Evolutionary conservation across 2,797 vertebrate species (phyloP).

Genomic region (Anabacerthia variegaticeps): DNA sequence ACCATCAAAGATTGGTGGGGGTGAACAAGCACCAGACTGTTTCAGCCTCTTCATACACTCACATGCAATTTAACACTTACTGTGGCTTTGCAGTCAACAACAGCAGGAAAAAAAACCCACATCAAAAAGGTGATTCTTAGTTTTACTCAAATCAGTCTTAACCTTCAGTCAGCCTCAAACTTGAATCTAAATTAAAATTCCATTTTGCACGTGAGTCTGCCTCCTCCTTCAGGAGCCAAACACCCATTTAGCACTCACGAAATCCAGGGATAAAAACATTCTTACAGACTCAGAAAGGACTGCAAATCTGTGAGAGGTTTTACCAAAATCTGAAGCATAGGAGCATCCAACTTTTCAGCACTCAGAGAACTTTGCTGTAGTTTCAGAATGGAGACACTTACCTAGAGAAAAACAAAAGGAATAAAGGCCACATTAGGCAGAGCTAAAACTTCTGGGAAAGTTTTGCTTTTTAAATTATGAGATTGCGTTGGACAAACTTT

Average conservation of each 20-base stretch:
- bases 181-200: background rate
- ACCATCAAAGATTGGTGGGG: background rate
- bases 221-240: background rate
- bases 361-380: background rate
- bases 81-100: background rate
- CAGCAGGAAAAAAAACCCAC: rapidly evolving
- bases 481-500: background rate
- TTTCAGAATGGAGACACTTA: constrained; percentile 67
- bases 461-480: background rate
- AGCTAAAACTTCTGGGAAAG: background rate
- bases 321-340: background rate
- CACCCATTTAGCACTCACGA: background rate
- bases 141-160: background rate
- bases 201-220: background rate
- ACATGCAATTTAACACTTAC: background rate
- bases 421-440: background rate
- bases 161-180: background rate
- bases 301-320: background rate
- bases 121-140: background rate
- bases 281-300: background rate
- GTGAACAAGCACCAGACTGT: background rate
- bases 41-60: background rate
- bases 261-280: background rate
- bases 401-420: constrained; percentile 42
- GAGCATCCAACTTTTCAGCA: background rate